Evolutionary conservation across 2,113 vertebrate species (phyloP), one percentile per base, ranked within the genome.

Genomic region (Nematolebias whitei): DNA sequence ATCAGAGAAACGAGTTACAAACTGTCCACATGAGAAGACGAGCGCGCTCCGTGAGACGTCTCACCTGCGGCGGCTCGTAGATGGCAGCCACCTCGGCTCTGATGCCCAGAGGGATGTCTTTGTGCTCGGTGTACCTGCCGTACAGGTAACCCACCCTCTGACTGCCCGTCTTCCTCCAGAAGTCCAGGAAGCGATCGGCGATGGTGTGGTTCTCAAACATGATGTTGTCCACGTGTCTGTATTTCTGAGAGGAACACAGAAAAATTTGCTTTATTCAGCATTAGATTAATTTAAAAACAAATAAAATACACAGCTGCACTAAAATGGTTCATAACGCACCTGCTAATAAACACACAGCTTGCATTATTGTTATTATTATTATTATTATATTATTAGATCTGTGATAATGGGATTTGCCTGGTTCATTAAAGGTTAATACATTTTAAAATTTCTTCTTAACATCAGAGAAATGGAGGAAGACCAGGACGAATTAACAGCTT

Each of bases 171-270:
- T 98, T 99, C 83, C 98, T 91, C 98, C 98, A 99, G 89, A 96
- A 99, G 93, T 99, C 97, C 45, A 99, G 93, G 90, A 99, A 99
- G 71, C 96, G 96, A 90, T 99, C 97, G 0, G 98, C 98, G 23
- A 97, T 98, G 2, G 96, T 98, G 93, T 99, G 95, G 81, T 99
- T 99, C 91, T 99, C 97, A 90, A 99, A 99, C 98, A 99, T 99
- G 86, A 99, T 99, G 83, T 99, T 99, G 93, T 99, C 97, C 90
- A 99, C 96, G 13, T 99, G 97, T 85, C 98, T 93, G 93, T 99
- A 99, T 93, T 97, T 99, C 97, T 99, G 89, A 10, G 65, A 63
- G 53, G 52, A 74, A 38, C n/a, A n/a, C n/a, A n/a, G n/a, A 71
- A 5, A 19, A n/a, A 12, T 19, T 11, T 1, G 4, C 8, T 5